Evolutionary conservation across 1,140 invertebrate species (phyloP), one percentile per base, ranked within the genome.

Genomic region (Euura saliciscinereae): DNA sequence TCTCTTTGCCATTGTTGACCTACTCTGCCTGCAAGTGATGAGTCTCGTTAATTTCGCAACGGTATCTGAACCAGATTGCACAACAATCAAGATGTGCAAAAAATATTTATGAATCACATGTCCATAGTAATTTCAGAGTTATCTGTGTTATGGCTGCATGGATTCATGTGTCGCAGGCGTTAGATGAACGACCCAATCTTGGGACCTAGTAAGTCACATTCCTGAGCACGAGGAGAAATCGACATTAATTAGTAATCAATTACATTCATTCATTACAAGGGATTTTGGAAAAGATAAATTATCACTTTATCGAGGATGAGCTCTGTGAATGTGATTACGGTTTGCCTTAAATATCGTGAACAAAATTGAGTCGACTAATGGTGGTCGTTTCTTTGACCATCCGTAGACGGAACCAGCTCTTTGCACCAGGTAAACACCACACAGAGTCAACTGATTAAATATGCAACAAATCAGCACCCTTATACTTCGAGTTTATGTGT

Each of bases 341-440:
- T 59, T n/a, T 59, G 51, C 51, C 51, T 59, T 59, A 59, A 59
- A 59, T 59, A 59, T 59, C 51, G 51, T 59, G 51, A 59, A 59
- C 3, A 8, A 11, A 59, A 8, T 11, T 6, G 5, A 5, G 3
- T 59, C 51, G 10, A n/a, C 3, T 59, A n/a, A n/a, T 59, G 51
- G 51, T 59, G 3, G 51, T 11, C 8, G 51, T 59, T 8, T 59
- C 51, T 59, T 59, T 59, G 10, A 59, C 51, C 51, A 59, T n/a
- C 8, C 51, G 13, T 59, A n/a, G 5, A 59, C 51, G 6, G 3
- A 59, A 59, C 51, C 51, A 59, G 10, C 51, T 59, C 13, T n/a
- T 6, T 59, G 2, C 10, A n/a, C 3, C 51, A 59, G 51, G 51
- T 59, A 59, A 59, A 59, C 13, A 59, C 8, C 13, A n/a, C 51